Conservation (phyloP, 1,140 invertebrate species). For the Cardiocondyla obscurior region DNA sequence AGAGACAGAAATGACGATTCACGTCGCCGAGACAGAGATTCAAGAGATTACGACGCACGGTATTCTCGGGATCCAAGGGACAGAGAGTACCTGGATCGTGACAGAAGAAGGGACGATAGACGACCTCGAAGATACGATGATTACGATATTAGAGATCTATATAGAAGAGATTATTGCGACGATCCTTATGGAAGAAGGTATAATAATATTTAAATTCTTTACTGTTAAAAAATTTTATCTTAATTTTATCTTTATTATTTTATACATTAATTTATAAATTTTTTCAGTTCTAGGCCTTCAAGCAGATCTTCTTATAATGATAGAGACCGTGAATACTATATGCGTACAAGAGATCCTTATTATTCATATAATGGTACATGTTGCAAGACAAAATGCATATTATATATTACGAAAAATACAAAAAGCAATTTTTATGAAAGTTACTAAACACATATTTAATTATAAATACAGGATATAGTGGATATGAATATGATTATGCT, state of each 20-base stretch:
- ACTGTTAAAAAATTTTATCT: background rate
- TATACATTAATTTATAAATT: slow-evolving; percentile 6
- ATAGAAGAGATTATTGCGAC: slow-evolving; percentile 81
- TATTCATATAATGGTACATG: slow-evolving; percentile 79
- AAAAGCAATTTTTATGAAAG: slow-evolving; percentile 9
- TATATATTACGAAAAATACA: background rate
- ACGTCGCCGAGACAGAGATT: slow-evolving; percentile 73
- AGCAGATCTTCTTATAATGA: slow-evolving; percentile 85
- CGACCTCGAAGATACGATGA: slow-evolving; percentile 79
- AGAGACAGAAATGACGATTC: slow-evolving; percentile 70
- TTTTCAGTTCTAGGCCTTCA: slow-evolving; percentile 82
- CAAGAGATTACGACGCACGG: slow-evolving; percentile 76
- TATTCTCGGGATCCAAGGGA: slow-evolving; percentile 74
- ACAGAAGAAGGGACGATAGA: slow-evolving; percentile 78
- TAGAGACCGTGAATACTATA: slow-evolving; percentile 82
- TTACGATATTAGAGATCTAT: slow-evolving; percentile 77
- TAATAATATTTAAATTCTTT: background rate
- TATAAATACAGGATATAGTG: slow-evolving; percentile 79
- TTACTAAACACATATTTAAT: slow-evolving; percentile 26
- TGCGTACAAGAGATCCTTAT: slow-evolving; percentile 80
- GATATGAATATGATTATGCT: slow-evolving; percentile 85
- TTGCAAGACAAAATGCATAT: background rate
- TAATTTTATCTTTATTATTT: too few relatives aligned
- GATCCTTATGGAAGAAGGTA: slow-evolving; percentile 81
- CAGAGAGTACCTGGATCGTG: slow-evolving; percentile 77